Evolutionary conservation across 2,113 vertebrate species (phyloP), one percentile per base, ranked within the genome.

Genomic region (Cynoglossus semilaevis): DNA sequence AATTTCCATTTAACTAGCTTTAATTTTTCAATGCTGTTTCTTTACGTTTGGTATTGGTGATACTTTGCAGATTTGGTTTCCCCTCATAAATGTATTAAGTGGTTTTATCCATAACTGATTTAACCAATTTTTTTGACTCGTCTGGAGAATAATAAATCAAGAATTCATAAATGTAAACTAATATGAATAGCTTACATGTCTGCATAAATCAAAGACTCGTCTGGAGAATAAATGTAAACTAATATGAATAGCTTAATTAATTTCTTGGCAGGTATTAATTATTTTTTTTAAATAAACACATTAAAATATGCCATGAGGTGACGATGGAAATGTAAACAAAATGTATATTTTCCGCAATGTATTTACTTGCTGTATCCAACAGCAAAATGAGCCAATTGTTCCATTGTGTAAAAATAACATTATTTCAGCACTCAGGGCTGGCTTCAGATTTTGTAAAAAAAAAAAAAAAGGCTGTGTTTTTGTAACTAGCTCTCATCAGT

Each of bases 181-280:
- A n/a, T n/a, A n/a, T n/a, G n/a, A n/a, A n/a, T n/a, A n/a, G n/a
- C n/a, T n/a, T n/a, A n/a, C n/a, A n/a, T n/a, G n/a, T n/a, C n/a
- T n/a, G n/a, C n/a, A n/a, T n/a, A n/a, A n/a, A n/a, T n/a, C n/a
- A n/a, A n/a, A n/a, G n/a, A n/a, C n/a, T n/a, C n/a, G n/a, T n/a
- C n/a, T n/a, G n/a, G n/a, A n/a, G n/a, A n/a, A n/a, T n/a, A n/a
- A 88, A 89, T 87, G 82, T 74, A 79, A 85, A 56, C 44, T 77
- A 81, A 88, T 86, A 90, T 88, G 85, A 91, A 91, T 85, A 79
- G 80, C 35, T 78, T 66, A 74, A 73, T 69, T 85, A 81, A 88
- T 86, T 88, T 79, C 65, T 68, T 86, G 78, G 75, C 85, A 82
- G 79, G 77, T 86, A 82, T 74, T 85, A n/a, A n/a, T n/a, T n/a